Evolutionary conservation across 2,888 invertebrate genomes (phyloP), one percentile per base, ranked within the genome.

Genomic region (Spilarctia lutea): DNA sequence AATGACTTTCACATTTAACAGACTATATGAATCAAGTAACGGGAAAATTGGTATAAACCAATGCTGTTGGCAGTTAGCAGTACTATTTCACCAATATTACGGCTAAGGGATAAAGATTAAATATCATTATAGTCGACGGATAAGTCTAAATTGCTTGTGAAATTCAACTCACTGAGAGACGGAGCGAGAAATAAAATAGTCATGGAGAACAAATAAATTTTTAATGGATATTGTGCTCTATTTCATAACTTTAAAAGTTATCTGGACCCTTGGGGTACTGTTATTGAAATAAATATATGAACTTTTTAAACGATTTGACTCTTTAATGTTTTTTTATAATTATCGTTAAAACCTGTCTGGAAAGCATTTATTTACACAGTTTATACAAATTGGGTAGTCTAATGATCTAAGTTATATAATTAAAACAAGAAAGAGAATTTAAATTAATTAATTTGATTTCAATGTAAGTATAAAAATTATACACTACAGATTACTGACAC

Each of bases 171-270:
- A 75, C 77, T 72, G 75, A 78, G 74, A 72, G 78, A 71, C 69
- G 74, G 65, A 69, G 75, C 70, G 77, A 75, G 74, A 80, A 77
- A 78, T 82, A 81, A 75, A 79, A 73, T 75, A 75, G 82, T 80
- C 77, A 71, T 73, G 69, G 78, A 75, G 84, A 82, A 80, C 77
- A 82, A 78, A 82, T 82, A 84, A 76, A 77, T 82, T 78, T 76
- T 78, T 77, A 82, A 83, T 82, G 82, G 82, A 71, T 69, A 77
- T 73, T 74, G 77, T 75, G 68, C 74, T 65, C 48, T 68, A 65
- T 45, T 24, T 65, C n/a, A 73, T 73, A 73, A 73, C n/a, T 68
- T 30, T 73, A 35, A 48, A 63, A 65, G 18, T 65, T 48, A 0
- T 35, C 24, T 45, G 10, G 33, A 56, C 13, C 66, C 52, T 52